Conservation (phyloP, 2,888 invertebrate genomes). For the Rotaria magnacalcarata region DNA sequence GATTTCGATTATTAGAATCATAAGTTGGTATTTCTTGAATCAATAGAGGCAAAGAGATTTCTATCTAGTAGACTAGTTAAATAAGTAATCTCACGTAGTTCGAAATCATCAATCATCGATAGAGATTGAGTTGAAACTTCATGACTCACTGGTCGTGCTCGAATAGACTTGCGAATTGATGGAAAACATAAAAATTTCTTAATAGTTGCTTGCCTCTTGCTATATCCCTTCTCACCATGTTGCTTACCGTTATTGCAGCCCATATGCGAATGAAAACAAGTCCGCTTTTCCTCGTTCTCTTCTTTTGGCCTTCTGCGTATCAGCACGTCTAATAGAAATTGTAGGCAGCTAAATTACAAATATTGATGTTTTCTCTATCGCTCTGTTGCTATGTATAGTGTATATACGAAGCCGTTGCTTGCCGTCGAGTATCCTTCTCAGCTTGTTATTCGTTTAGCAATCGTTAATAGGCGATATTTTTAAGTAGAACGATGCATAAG, state of each 20-base stretch:
- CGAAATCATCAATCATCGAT: background rate
- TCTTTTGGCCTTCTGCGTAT: background rate
- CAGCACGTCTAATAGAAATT: background rate
- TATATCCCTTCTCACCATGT: background rate
- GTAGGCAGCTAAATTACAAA: background rate
- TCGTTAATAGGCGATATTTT: background rate
- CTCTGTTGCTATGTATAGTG: background rate
- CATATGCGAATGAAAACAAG: background rate
- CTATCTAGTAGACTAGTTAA: no score
- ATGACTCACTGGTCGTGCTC: background rate
- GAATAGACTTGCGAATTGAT: background rate
- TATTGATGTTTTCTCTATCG: background rate
- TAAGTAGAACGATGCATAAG: background rate
- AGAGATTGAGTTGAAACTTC: background rate
- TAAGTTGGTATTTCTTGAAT: background rate
- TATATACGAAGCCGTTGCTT: background rate
- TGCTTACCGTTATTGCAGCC: background rate
- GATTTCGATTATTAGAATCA: background rate
- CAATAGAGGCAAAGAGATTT: background rate
- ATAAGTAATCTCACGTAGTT: background rate
- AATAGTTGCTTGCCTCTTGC: background rate
- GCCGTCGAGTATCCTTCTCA: background rate
- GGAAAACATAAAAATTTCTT: background rate
- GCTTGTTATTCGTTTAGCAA: background rate
- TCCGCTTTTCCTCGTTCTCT: background rate